Evolutionary conservation across 2,113 vertebrate species (phyloP).

Genomic region (Columba livia): DNA sequence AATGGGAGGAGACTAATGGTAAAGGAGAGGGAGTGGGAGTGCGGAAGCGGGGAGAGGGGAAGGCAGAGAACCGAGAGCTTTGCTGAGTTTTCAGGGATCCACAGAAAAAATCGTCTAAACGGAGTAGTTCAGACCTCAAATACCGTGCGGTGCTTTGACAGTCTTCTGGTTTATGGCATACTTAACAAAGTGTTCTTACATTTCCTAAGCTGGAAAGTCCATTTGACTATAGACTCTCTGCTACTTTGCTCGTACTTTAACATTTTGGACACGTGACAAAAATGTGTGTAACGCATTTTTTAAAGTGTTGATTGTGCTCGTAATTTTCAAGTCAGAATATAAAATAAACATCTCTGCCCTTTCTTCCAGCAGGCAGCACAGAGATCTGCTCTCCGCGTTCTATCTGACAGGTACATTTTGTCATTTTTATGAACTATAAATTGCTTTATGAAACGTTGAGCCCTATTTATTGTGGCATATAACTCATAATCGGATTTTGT

Average conservation of each 20-base stretch:
- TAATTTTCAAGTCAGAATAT: slow-evolving; percentile 81
- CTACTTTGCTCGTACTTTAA: slow-evolving; percentile 53
- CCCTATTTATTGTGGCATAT: slow-evolving; percentile 83
- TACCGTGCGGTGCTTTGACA: slow-evolving; percentile 10
- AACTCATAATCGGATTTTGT: slow-evolving; percentile 83
- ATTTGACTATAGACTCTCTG: slow-evolving; percentile 33
- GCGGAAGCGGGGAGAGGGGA: not conserved
- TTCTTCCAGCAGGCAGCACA: slow-evolving; percentile 84
- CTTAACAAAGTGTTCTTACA: slow-evolving; percentile 17
- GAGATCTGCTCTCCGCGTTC: slow-evolving; percentile 79
- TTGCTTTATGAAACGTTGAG: slow-evolving; percentile 83
- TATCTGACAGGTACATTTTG: slow-evolving; percentile 86
- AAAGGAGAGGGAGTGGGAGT: slow-evolving; percentile 54
- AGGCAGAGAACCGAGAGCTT: not conserved
- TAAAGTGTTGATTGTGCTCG: slow-evolving; percentile 73
- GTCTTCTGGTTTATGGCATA: not conserved
- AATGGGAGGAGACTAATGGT: slow-evolving; percentile 72
- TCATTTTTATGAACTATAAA: slow-evolving; percentile 88
- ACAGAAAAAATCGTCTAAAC: not conserved
- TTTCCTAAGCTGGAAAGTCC: slow-evolving; percentile 37
- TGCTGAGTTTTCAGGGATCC: not conserved
- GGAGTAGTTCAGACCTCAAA: slow-evolving; percentile 20
- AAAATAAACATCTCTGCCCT: slow-evolving; percentile 84
- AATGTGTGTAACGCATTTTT: slow-evolving; percentile 66
- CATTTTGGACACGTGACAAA: slow-evolving; percentile 71